phyloP scores from a whole-genome alignment of 2,797 vertebrate species.

The Eulemur coronatus region DNA sequence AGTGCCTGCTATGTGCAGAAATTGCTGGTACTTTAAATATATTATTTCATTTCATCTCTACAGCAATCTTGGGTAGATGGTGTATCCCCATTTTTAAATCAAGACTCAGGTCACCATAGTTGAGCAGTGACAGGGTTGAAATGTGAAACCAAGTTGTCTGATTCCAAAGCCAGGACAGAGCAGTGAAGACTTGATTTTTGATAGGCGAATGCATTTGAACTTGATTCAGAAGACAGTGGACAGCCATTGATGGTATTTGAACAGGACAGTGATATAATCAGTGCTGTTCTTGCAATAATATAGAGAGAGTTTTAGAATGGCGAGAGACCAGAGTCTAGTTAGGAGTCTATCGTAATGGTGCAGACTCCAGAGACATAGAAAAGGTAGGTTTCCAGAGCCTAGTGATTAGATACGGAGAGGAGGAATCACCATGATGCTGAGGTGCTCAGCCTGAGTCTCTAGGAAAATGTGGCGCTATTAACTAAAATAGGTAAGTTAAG shows the following conservation, averaged over 20 bases:
- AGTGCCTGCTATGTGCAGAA: background rate
- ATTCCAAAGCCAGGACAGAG: background rate
- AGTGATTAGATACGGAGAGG: background rate
- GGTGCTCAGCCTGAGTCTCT: background rate
- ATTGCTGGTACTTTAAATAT: background rate
- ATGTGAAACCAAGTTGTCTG: background rate
- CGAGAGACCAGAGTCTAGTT: background rate
- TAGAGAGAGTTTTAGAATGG: background rate
- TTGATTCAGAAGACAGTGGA: constrained; percentile 36
- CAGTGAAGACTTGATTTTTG: background rate
- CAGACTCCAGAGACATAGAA: background rate
- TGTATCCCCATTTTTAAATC: background rate
- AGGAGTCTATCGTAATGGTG: background rate
- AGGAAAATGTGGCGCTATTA: background rate
- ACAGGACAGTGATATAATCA: background rate
- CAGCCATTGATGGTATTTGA: background rate
- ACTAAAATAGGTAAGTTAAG: constrained; percentile 8
- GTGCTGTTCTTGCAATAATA: background rate
- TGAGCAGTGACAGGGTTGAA: background rate
- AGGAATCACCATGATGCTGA: background rate
- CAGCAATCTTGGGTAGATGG: background rate
- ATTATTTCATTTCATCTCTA: constrained; percentile 11
- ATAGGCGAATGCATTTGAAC: background rate
- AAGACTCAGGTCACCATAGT: background rate
- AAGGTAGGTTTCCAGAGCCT: background rate